A percentile compares a stretch with the other conserved stretches of the same genome.
Evolutionary conservation across 2,113 vertebrate genomes (phyloP).

Genomic region (Festucalex cinctus): DNA sequence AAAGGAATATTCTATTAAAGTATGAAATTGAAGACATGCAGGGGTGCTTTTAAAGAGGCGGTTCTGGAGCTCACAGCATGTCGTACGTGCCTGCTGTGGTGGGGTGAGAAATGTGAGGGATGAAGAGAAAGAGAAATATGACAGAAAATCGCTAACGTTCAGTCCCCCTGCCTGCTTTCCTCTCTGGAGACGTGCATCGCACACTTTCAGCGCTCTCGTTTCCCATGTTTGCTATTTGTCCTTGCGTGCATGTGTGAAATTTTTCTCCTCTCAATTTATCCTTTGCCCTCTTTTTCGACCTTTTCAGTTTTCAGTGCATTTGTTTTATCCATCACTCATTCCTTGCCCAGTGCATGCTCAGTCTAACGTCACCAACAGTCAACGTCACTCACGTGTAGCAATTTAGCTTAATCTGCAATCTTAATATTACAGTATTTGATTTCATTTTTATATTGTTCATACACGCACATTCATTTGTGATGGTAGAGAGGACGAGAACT

Average conservation of each 20-base stretch:
- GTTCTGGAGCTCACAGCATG: conserved; percentile 23
- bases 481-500: too few species aligned
- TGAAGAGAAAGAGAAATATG: conserved; percentile 63
- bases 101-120: conserved; percentile 56
- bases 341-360: conserved; percentile 9
- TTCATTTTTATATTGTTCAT: neutral
- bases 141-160: conserved; percentile 62
- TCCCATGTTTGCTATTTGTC: neutral
- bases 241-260: conserved; percentile 22
- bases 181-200: conserved; percentile 50
- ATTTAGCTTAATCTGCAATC: conserved; percentile 13
- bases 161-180: conserved; percentile 30
- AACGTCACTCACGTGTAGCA: neutral
- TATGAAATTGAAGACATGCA: neutral
- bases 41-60: neutral
- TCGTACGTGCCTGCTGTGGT: conserved; percentile 22
- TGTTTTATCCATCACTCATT: conserved; percentile 48
- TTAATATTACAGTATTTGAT: neutral
- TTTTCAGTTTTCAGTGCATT: conserved; percentile 28
- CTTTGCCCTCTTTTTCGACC: conserved; percentile 17
- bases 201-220: conserved; percentile 37
- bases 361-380: conserved; percentile 20
- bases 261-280: conserved; percentile 24
- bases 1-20: neutral
- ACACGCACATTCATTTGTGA: neutral